Conservation (phyloP, 2,113 vertebrate species). For the Mormyrus lacerda region DNA sequence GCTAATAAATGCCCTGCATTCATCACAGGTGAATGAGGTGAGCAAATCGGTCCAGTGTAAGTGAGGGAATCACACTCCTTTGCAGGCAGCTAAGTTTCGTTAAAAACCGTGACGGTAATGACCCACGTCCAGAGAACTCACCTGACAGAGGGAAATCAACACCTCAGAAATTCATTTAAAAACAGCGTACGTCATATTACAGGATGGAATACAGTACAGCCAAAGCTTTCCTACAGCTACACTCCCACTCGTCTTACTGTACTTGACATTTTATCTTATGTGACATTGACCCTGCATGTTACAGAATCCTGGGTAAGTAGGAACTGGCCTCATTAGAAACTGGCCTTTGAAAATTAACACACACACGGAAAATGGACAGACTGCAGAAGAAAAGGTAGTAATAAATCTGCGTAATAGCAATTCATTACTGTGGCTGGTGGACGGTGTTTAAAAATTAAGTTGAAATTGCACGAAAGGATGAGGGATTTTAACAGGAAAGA, state of each 20-base stretch:
- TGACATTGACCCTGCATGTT: neutral
- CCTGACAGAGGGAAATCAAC: neutral
- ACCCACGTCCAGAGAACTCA: neutral
- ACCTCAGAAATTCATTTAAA: neutral
- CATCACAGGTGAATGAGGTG: no score
- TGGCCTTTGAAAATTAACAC: neutral
- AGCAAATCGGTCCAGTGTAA: no score
- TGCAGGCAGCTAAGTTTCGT: no score
- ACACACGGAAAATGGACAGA: neutral
- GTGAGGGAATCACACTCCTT: no score
- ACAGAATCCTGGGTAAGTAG: neutral
- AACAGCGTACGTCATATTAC: neutral
- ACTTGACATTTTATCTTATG: neutral
- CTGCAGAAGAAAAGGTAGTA: neutral
- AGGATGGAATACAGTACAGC: neutral
- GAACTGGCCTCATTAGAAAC: neutral
- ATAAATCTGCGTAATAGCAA: neutral
- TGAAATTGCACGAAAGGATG: neutral
- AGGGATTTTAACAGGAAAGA: neutral
- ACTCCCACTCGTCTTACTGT: neutral
- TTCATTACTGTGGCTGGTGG: neutral
- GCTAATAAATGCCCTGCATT: no score
- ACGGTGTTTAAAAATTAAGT: neutral
- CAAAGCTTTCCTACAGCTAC: neutral
- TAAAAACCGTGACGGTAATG: no score